Conservation (phyloP, 2,888 invertebrate genomes). For the Parnassius orleans region DNA sequence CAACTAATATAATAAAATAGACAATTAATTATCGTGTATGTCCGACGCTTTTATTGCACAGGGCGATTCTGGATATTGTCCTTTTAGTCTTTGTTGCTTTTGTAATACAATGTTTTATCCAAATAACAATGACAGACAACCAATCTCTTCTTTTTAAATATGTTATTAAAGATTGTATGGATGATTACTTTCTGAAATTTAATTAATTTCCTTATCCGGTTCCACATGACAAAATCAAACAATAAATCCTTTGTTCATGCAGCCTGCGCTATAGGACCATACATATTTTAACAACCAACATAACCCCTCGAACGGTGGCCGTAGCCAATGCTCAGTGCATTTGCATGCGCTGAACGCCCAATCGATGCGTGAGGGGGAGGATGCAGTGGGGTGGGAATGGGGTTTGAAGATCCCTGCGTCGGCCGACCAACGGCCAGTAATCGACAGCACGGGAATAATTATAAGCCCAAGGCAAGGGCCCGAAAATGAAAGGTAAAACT, state of each 20-base stretch:
- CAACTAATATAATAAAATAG: too few relatives aligned
- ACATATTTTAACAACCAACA: slow-evolving; percentile 1
- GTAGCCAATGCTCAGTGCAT: slow-evolving; percentile 49
- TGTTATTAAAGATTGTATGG: too few relatives aligned
- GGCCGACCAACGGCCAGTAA: slow-evolving; percentile 25
- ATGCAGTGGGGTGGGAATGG: slow-evolving; percentile 38
- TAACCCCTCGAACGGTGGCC: neutral
- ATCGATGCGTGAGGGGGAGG: slow-evolving; percentile 59
- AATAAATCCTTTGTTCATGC: slow-evolving; percentile 14
- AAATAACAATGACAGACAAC: too few relatives aligned
- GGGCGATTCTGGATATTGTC: too few relatives aligned
- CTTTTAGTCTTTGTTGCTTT: too few relatives aligned
- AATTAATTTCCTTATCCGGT: slow-evolving; percentile 2
- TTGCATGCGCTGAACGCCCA: slow-evolving; percentile 59
- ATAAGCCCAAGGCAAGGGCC: slow-evolving; percentile 34
- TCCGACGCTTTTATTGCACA: too few relatives aligned
- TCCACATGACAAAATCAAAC: neutral
- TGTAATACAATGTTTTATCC: too few relatives aligned
- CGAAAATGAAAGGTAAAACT: slow-evolving; percentile 10
- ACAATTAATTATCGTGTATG: too few relatives aligned
- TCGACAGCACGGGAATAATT: slow-evolving; percentile 49
- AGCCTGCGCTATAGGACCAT: neutral
- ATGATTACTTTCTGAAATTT: neutral
- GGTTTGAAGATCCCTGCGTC: slow-evolving; percentile 24
- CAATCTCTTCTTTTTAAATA: too few relatives aligned